phyloP scores from a whole-genome alignment of 1,140 invertebrate genomes.

The Ooceraea biroi region DNA sequence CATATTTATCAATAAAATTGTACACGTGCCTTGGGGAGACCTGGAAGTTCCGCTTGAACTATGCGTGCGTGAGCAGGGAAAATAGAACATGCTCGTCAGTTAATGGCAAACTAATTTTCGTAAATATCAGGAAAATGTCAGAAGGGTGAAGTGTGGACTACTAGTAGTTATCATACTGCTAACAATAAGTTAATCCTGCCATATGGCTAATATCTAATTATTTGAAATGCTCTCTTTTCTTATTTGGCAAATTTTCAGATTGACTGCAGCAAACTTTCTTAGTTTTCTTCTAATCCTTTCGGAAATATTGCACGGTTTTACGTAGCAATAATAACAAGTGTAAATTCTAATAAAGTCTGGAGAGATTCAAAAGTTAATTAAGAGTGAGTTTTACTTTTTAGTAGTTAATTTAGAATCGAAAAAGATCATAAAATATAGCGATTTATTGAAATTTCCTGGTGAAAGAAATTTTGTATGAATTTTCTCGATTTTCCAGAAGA shows the following conservation, averaged over 20 bases:
- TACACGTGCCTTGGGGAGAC: not conserved
- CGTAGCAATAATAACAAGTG: not conserved
- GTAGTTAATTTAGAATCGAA: not conserved
- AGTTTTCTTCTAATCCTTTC: not conserved
- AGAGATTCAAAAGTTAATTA: not conserved
- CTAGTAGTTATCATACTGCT: constrained; percentile 21
- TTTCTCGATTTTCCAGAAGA: not conserved
- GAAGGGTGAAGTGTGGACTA: constrained; percentile 33
- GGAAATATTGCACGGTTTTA: not conserved
- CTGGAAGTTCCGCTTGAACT: constrained; percentile 35
- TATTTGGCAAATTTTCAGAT: not conserved
- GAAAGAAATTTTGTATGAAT: not conserved
- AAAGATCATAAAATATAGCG: not conserved
- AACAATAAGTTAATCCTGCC: constrained; percentile 16
- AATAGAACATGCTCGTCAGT: constrained; percentile 39
- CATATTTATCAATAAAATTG: constrained; percentile 24
- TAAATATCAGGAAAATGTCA: constrained; percentile 60
- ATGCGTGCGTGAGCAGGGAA: constrained; percentile 32
- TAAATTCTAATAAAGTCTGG: not conserved
- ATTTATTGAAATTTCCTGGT: not conserved
- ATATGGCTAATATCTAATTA: constrained; percentile 42
- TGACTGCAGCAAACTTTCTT: not conserved
- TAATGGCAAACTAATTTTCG: constrained; percentile 60
- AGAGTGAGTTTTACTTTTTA: constrained; percentile 18
- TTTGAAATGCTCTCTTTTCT: constrained; percentile 18